Evolutionary conservation across 2,797 vertebrate species (phyloP).

Genomic region (Poliocrania exsul): DNA sequence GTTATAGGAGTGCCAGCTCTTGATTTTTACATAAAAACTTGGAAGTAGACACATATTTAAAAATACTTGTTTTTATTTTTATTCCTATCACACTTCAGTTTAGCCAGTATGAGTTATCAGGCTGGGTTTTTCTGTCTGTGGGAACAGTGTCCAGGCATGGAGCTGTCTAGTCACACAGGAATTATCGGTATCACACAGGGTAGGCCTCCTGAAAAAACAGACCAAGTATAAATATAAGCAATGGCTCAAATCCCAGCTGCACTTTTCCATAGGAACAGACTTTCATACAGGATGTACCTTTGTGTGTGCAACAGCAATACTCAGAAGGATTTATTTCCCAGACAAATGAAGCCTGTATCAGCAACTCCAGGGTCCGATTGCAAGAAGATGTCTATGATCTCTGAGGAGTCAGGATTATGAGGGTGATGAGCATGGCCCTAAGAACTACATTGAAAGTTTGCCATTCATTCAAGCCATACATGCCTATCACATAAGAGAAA

Average conservation of each 20-base stretch:
- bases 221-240: neutral
- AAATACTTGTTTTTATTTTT: neutral
- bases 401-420: neutral
- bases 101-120: neutral
- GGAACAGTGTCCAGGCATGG: neutral
- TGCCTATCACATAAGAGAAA: neutral
- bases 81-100: neutral
- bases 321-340: neutral
- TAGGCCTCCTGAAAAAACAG: neutral
- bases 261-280: neutral
- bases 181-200: neutral
- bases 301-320: neutral
- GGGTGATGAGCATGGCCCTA: neutral
- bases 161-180: neutral
- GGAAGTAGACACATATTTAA: neutral
- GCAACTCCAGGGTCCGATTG: neutral
- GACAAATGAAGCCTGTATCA: neutral
- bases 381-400: neutral
- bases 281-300: neutral
- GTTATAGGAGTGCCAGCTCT: neutral
- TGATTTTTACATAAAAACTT: neutral
- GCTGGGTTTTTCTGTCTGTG: neutral
- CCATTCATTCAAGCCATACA: neutral
- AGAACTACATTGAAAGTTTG: neutral
- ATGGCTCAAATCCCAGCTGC: neutral